Percentiles rank a stretch among this genome's conserved stretches.
phyloP scores from a whole-genome alignment of 2,888 invertebrate genomes.

The Lacanobia wlatinum region DNA sequence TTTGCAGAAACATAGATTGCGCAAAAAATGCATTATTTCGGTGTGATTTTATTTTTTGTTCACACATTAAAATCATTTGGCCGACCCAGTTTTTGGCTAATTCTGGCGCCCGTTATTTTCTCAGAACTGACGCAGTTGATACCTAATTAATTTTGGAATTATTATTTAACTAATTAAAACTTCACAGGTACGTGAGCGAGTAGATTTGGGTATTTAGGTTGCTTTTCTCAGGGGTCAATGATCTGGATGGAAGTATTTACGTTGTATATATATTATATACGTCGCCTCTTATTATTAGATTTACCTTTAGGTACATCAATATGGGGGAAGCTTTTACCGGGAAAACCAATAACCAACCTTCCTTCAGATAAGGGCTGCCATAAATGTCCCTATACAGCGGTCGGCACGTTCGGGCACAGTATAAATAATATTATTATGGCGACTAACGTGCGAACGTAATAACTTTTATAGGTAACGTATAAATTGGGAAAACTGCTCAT shows the following conservation, averaged over 20 bases:
- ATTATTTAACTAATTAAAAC: constrained; percentile 44
- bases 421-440: constrained; percentile 42
- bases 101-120: constrained; percentile 15
- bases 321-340: constrained; percentile 72
- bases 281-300: constrained; percentile 74
- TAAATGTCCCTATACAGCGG: constrained; percentile 54
- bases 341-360: constrained; percentile 78
- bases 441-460: constrained; percentile 40
- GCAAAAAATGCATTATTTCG: constrained; percentile 16
- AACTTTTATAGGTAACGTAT: constrained; percentile 31
- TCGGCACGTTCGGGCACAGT: constrained; percentile 26
- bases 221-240: constrained; percentile 14
- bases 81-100: constrained; percentile 17
- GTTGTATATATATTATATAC: constrained; percentile 21
- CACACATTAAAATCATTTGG: constrained; percentile 8
- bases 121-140: constrained; percentile 2
- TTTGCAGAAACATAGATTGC: constrained; percentile 6
- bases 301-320: constrained; percentile 74
- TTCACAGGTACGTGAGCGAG: constrained; percentile 28
- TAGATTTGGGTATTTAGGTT: constrained; percentile 1
- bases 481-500: constrained; percentile 20
- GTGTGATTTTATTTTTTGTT: background rate
- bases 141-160: constrained; percentile 32
- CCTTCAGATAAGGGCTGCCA: constrained; percentile 57
- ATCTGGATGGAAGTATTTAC: constrained; percentile 12